Conservation (phyloP, 2,888 invertebrate genomes). For the Meteorus colon region DNA sequence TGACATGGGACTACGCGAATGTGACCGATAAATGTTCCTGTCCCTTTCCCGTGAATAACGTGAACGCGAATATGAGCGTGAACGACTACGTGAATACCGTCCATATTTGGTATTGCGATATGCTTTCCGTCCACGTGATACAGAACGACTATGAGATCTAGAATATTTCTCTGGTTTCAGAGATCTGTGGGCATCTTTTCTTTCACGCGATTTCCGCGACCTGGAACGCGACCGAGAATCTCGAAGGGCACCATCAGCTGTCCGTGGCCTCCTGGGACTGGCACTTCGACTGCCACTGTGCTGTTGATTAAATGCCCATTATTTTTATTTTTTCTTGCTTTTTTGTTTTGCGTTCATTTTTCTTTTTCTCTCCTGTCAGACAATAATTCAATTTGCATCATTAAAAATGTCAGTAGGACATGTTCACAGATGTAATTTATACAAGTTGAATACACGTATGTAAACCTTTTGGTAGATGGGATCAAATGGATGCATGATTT, state of each 20-base stretch:
- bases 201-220: slow-evolving; percentile 68
- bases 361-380: too few relatives aligned
- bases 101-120: slow-evolving; percentile 66
- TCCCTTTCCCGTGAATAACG: slow-evolving; percentile 77
- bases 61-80: slow-evolving; percentile 75
- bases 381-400: neutral
- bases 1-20: slow-evolving; percentile 89
- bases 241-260: slow-evolving; percentile 62
- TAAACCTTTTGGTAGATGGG: too few relatives aligned
- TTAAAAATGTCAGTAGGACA: neutral
- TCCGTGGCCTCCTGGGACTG: slow-evolving; percentile 66
- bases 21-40: slow-evolving; percentile 78
- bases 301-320: slow-evolving; percentile 51
- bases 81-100: slow-evolving; percentile 80
- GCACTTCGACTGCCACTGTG: slow-evolving; percentile 67
- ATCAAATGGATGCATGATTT: too few relatives aligned
- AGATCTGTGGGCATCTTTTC: slow-evolving; percentile 68
- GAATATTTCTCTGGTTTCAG: slow-evolving; percentile 68
- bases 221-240: slow-evolving; percentile 70
- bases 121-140: slow-evolving; percentile 70
- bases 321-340: neutral
- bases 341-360: neutral
- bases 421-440: too few relatives aligned
- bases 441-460: too few relatives aligned
- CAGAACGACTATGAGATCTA: slow-evolving; percentile 70